Base-by-base conservation (phyloP, 1,140 invertebrate species). In the Drosophila dunni region DNA sequence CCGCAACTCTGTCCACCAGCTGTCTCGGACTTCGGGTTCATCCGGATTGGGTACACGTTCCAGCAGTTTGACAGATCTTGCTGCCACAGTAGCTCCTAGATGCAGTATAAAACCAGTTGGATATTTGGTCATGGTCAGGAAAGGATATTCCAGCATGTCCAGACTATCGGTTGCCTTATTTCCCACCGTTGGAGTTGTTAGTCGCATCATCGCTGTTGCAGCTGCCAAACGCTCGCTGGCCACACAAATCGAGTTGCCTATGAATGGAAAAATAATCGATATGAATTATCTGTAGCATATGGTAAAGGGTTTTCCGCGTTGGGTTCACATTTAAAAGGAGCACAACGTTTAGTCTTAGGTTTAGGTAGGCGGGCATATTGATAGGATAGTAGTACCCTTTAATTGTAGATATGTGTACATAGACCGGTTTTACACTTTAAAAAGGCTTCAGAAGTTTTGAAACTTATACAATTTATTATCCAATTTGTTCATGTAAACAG, bases 1-100 rank as follows among this genome's bases (percentile, higher is more conserved):
- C 46, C 98, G 93, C 9, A 99, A 93, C 93, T 99, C 98, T 0
- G 96, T 98, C 98, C 98, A 99, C 98, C 98, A 99, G 7, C 95
- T 95, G 90, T 98, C 98, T 40, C 98, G 94, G 1, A 97, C 96
- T 90, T 98, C 97, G 1, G 97, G 96, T 90, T 98, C 98, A 92
- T 98, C 97, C 65, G 95, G 92, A 92, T 96, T 96, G 11, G 95
- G 95, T 44, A 97, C 97, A 69, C 96, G 93, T 90, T 97, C 97
- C 1, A 98, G 92, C 13, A 98, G 92, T 93, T 98, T 98, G 0
- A 98, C 97, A 36, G 97, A 97, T 69, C 96, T 94, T 0, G 96
- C 96, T 75, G 95, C 96, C 7, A 97, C 96, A n/a, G 97, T 95
- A n/a, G 97, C 97, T 72, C 98, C 98, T 82, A 99, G 94, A 90